phyloP scores from a whole-genome alignment of 2,113 vertebrate species.

The Uria aalge region DNA sequence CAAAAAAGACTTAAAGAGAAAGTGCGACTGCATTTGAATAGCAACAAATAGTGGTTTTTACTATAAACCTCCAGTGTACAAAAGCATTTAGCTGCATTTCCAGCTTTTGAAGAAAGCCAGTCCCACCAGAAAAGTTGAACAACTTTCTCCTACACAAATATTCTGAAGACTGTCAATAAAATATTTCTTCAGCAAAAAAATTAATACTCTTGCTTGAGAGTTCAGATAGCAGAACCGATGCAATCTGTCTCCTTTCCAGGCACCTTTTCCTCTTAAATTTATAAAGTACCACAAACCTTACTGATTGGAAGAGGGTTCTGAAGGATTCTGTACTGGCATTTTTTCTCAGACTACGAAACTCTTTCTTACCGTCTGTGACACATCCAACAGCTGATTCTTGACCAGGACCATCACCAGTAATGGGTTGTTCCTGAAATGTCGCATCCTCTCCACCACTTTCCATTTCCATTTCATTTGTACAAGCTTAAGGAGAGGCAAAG shows the following conservation, averaged over 20 bases:
- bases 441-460: slow-evolving; percentile 49
- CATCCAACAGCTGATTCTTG: slow-evolving; percentile 49
- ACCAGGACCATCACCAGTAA: neutral
- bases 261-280: neutral
- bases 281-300: neutral
- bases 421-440: slow-evolving; percentile 48
- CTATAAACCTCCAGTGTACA: neutral
- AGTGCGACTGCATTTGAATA: neutral
- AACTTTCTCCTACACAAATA: neutral
- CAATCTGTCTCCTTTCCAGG: neutral
- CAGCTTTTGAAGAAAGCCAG: neutral
- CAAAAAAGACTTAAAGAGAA: neutral
- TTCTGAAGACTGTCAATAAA: neutral
- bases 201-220: neutral
- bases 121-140: neutral
- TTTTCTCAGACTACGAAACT: neutral
- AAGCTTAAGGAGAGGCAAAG: slow-evolving; percentile 65
- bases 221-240: neutral
- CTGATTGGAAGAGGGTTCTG: neutral
- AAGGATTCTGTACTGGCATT: neutral
- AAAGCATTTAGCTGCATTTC: neutral
- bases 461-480: slow-evolving; percentile 71
- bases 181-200: neutral
- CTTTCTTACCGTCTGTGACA: slow-evolving; percentile 70
- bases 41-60: neutral